phyloP scores from a whole-genome alignment of 2,797 vertebrate species.

The Phataginus tetradactyla region DNA sequence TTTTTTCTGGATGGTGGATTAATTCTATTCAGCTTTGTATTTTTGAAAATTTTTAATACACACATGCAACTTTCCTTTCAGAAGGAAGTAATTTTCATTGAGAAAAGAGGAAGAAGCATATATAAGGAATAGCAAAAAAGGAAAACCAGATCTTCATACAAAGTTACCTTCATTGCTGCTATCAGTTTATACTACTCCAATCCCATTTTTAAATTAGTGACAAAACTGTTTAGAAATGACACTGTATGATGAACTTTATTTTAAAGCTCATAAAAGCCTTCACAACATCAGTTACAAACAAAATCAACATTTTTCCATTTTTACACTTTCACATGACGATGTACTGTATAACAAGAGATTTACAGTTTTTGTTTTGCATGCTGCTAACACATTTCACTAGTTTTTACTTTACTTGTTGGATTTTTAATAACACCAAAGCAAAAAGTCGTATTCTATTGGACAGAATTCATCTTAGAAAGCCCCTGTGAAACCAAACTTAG shows the following conservation, averaged over 20 bases:
- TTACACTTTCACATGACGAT: slow-evolving; percentile 82
- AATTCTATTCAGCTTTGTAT: background rate
- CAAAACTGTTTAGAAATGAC: slow-evolving; percentile 69
- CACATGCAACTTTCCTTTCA: background rate
- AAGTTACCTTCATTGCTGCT: slow-evolving; percentile 5
- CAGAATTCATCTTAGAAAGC: slow-evolving; percentile 79
- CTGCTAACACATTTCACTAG: slow-evolving; percentile 86
- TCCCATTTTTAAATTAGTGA: slow-evolving; percentile 25
- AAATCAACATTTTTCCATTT: slow-evolving; percentile 82
- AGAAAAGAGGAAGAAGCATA: background rate
- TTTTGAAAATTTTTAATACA: background rate
- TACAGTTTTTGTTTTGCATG: slow-evolving; percentile 84
- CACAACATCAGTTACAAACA: slow-evolving; percentile 86
- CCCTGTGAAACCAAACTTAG: slow-evolving; percentile 73
- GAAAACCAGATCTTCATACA: background rate
- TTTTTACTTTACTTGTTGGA: slow-evolving; percentile 71
- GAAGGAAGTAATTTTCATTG: background rate
- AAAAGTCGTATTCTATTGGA: slow-evolving; percentile 71
- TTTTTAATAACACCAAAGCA: slow-evolving; percentile 82
- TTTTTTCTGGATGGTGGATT: background rate
- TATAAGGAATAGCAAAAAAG: background rate
- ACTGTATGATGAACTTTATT: slow-evolving; percentile 89
- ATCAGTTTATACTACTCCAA: background rate
- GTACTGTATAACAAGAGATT: slow-evolving; percentile 82
- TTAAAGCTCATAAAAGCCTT: slow-evolving; percentile 87